Base-by-base conservation (phyloP, 2,888 invertebrate species). In the Helobdella robusta region DNA sequence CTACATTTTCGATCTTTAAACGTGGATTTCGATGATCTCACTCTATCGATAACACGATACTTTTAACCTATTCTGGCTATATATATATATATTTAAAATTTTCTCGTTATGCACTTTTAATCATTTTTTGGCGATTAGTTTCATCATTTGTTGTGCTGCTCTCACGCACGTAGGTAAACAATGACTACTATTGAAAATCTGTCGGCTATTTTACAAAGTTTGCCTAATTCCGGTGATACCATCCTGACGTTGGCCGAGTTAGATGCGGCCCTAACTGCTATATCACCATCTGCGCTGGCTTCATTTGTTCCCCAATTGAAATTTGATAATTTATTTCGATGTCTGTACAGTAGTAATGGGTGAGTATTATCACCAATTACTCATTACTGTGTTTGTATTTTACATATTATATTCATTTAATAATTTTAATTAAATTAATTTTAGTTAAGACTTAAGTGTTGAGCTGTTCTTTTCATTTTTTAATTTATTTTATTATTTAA, bases 111-210 rank as follows among this genome's bases (percentile, higher is more conserved):
- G n/a, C n/a, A n/a, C n/a, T n/a, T n/a, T n/a, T n/a, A n/a, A n/a
- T n/a, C n/a, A n/a, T n/a, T n/a, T n/a, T n/a, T n/a, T n/a, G n/a
- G n/a, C n/a, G n/a, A n/a, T n/a, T n/a, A n/a, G n/a, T n/a, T n/a
- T n/a, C n/a, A n/a, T n/a, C n/a, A n/a, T n/a, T n/a, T n/a, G n/a
- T n/a, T n/a, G n/a, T n/a, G n/a, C n/a, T n/a, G n/a, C n/a, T n/a
- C n/a, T n/a, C n/a, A n/a, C n/a, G n/a, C n/a, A n/a, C n/a, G n/a
- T n/a, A n/a, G n/a, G n/a, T n/a, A n/a, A n/a, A n/a, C n/a, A n/a
- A 59, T 62, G 62, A 50, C 62, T 32, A 48, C 50, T 30, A 30
- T 62, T 36, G 62, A 62, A 50, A 44, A 46, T 34, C 34, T 62
- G 28, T 18, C 30, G 32, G 62, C 32, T n/a, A 30, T 62, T 20